These are phyloP conservation scores for Wasmannia auropunctata DNA, from an alignment of 1,140 invertebrate genomes.

Conservation along the genomic window DNA sequence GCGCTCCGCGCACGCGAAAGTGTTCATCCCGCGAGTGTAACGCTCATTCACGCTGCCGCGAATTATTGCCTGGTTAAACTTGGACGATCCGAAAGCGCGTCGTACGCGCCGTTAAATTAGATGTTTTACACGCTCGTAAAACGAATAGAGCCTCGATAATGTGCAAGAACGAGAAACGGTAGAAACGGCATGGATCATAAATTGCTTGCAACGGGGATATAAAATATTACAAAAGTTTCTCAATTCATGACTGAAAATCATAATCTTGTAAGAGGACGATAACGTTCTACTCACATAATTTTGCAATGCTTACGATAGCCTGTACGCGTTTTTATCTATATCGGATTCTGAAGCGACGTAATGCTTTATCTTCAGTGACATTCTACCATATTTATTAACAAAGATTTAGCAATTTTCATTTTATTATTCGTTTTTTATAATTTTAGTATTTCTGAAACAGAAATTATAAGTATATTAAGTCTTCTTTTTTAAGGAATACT, in stretches of 20 bases:
- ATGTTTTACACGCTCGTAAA: constrained; percentile 44
- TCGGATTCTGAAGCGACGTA: not conserved
- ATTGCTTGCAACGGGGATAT: not conserved
- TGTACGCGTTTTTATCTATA: not conserved
- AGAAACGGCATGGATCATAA: not conserved
- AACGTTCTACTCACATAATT: constrained; percentile 3
- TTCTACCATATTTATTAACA: not conserved
- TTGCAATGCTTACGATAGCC: not conserved
- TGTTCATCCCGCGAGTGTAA: constrained; percentile 38
- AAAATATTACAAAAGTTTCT: constrained; percentile 4
- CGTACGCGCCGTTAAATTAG: constrained; percentile 32
- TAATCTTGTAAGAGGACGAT: not conserved
- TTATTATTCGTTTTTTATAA: not conserved
- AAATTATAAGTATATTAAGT: not conserved
- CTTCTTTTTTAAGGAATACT: not conserved
- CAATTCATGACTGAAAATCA: not conserved
- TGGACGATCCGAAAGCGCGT: constrained; percentile 25
- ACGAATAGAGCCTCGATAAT: constrained; percentile 21
- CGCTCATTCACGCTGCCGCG: constrained; percentile 46
- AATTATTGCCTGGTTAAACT: constrained; percentile 54
- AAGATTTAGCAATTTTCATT: not conserved
- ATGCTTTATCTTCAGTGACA: not conserved
- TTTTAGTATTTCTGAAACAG: not conserved
- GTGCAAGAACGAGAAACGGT: not conserved
- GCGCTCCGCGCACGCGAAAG: constrained; percentile 65